Conservation (phyloP, 2,113 vertebrate species). For the Saimiri boliviensis region DNA sequence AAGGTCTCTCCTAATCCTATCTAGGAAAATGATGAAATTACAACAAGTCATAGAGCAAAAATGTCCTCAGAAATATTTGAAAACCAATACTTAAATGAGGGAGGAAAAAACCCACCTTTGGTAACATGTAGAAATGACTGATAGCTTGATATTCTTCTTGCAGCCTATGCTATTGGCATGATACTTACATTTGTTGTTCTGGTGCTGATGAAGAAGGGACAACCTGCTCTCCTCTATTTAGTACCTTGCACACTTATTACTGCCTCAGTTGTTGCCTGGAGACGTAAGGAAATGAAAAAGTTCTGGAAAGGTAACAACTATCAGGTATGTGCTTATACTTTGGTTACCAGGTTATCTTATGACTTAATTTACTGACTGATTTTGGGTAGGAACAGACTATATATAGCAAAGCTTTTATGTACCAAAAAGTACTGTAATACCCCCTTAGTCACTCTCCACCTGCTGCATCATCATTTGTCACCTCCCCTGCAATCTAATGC, state of each 20-base stretch:
- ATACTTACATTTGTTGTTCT: conserved; percentile 92
- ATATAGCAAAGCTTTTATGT: background rate
- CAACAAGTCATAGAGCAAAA: background rate
- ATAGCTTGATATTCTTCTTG: conserved; percentile 5
- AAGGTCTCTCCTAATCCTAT: background rate
- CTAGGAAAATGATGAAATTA: conserved; percentile 47
- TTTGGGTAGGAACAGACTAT: background rate
- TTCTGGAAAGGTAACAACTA: conserved; percentile 94
- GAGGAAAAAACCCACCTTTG: background rate
- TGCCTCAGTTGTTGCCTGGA: conserved; percentile 89
- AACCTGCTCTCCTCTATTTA: conserved; percentile 96
- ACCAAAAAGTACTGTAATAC: background rate
- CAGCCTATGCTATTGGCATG: conserved; percentile 95
- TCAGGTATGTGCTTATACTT: conserved; percentile 86
- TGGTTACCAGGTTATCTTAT: background rate
- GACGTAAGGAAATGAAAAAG: conserved; percentile 91
- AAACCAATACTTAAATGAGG: background rate
- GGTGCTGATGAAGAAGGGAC: conserved; percentile 92
- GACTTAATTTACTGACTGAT: background rate
- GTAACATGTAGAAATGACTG: conserved; percentile 8
- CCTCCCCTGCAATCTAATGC: background rate
- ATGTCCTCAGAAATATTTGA: conserved; percentile 5
- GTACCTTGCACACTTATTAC: conserved; percentile 95
- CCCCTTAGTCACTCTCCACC: background rate
- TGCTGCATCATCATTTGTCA: background rate